Evolutionary conservation across 2,113 vertebrate species (phyloP), one percentile per base, ranked within the genome.

Genomic region (Lepidothrix coronata): DNA sequence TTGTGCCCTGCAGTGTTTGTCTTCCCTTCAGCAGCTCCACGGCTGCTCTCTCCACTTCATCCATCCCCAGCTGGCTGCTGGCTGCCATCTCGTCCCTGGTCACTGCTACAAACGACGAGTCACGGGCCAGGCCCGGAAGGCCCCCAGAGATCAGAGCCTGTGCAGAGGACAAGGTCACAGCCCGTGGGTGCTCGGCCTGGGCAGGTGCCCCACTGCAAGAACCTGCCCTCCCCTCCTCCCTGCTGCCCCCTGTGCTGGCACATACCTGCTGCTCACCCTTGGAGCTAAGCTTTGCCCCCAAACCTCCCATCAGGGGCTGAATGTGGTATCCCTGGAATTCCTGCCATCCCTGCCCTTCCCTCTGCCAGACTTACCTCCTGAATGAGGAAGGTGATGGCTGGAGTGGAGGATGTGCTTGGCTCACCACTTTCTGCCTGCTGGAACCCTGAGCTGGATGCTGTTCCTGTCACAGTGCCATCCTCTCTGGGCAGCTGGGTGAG

Each of bases 81-180:
- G 98, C 98, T 0, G 97, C 98, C 98, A 98, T 98, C 93, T 99
- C 98, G 1, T 91, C 75, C 96, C 98, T 98, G 3, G 98, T 97
- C 51, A 96, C 91, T 12, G 95, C 95, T 49, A 99, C 25, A 21
- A 99, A 99, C 31, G 65, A 61, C 1, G 97, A 96, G 75, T 99
- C 98, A 5, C 8, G 85, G 12, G 98, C 98, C 97, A 98, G 91
- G 51, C 97, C 44, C 6, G 30, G 73, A 13, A 98, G 97, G 80
- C 98, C 98, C 4, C 98, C 97, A 2, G 96, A 96, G 61, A 97
- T 95, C 66, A 99, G 97, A 96, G 98, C 98, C 99, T 99, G 95
- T 37, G 35, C 43, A 95, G 43, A 85, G 41, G 59, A 49, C 4
- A 37, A 28, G 14, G 46, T 66, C 48, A 67, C 35, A 95, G 39